Evolutionary conservation across 2,113 vertebrate species (phyloP).

Genomic region (Ceyx melanurus): DNA sequence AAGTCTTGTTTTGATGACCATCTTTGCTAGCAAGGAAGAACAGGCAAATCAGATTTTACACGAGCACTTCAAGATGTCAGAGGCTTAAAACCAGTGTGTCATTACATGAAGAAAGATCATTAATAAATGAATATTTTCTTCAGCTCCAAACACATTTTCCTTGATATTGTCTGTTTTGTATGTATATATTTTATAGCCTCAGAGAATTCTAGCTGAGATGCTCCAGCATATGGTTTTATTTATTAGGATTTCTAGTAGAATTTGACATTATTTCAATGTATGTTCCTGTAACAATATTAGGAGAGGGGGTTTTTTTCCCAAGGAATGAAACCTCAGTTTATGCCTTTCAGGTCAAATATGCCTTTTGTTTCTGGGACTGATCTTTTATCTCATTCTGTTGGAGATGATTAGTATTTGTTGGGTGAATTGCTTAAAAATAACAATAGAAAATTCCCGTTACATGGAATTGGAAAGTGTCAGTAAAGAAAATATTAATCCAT

Average conservation of each 20-base stretch:
- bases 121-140: conserved; percentile 33
- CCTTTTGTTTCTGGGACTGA: conserved; percentile 1
- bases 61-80: conserved; percentile 26
- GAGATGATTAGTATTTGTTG: background rate
- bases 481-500: background rate
- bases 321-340: background rate
- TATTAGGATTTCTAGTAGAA: conserved; percentile 5
- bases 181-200: background rate
- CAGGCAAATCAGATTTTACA: conserved; percentile 38
- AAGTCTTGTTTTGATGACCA: conserved; percentile 49
- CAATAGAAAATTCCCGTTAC: conserved; percentile 4
- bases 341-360: background rate
- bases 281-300: conserved; percentile 7
- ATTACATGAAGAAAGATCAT: background rate
- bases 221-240: conserved; percentile 13
- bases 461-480: background rate
- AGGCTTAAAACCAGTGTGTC: background rate
- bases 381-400: conserved; percentile 14
- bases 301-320: background rate
- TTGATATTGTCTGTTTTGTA: background rate
- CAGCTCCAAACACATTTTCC: background rate
- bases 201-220: conserved; percentile 3
- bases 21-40: conserved; percentile 33
- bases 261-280: background rate
- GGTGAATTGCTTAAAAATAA: conserved; percentile 21